Evolutionary conservation across 2,113 vertebrate species (phyloP).

Genomic region (Pedetes capensis): DNA sequence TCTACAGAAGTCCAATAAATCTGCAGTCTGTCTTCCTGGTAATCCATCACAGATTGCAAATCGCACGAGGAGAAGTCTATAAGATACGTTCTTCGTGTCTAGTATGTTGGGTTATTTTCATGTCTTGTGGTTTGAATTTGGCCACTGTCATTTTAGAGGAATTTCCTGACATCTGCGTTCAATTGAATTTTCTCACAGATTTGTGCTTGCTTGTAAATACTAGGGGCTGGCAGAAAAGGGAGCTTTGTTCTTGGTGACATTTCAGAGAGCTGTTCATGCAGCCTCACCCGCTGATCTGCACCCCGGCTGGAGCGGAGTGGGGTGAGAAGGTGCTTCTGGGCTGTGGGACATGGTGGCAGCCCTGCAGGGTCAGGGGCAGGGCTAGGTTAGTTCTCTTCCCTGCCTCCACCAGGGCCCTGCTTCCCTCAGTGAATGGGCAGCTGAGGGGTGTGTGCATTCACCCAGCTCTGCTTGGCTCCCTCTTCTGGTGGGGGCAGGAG

Average conservation of each 20-base stretch:
- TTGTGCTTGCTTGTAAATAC: conserved; percentile 96
- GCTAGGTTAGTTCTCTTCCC: not conserved
- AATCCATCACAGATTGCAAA: conserved; percentile 89
- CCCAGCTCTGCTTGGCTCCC: not conserved
- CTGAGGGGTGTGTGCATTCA: not conserved
- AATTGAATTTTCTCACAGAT: conserved; percentile 97
- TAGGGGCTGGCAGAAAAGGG: conserved; percentile 89
- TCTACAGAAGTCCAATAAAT: conserved; percentile 93
- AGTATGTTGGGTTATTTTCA: conserved; percentile 90
- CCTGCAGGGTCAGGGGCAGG: not conserved
- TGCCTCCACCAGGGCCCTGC: not conserved
- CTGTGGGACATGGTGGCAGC: not conserved
- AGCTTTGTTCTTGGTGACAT: conserved; percentile 89
- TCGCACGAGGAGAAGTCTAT: conserved; percentile 88
- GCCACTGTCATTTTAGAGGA: conserved; percentile 97
- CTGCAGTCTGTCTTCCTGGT: conserved; percentile 88
- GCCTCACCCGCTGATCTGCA: conserved; percentile 20
- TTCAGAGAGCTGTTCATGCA: conserved; percentile 83
- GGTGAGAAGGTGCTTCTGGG: conserved; percentile 27
- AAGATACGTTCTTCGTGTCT: conserved; percentile 87
- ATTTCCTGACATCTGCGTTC: conserved; percentile 99
- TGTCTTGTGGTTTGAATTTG: conserved; percentile 96
- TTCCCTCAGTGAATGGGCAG: not conserved
- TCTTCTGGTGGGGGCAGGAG: not conserved
- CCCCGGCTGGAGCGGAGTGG: not conserved